Conservation (phyloP, 2,797 vertebrate genomes). For the Cyprinella venusta region DNA sequence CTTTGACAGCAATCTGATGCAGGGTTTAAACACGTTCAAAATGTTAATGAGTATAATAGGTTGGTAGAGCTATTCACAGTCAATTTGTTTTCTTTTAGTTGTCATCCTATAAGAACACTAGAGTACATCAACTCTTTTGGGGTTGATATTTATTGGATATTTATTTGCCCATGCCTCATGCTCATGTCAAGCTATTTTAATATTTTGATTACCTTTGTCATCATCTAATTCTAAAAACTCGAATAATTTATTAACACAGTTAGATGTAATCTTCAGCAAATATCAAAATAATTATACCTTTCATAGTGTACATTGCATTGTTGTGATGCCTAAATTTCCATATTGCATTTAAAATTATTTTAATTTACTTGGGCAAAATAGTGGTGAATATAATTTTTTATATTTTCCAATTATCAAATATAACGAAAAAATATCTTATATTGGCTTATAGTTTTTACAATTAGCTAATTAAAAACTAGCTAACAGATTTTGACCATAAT, state of each 20-base stretch:
- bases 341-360: neutral
- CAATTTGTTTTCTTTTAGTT: slow-evolving; percentile 73
- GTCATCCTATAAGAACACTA: slow-evolving; percentile 72
- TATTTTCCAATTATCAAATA: too few relatives aligned
- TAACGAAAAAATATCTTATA: neutral
- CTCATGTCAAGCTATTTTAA: neutral
- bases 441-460: neutral
- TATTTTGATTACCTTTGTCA: neutral
- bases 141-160: slow-evolving; percentile 6
- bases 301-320: neutral
- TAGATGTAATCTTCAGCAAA: neutral
- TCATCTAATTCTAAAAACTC: neutral
- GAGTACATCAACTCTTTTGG: slow-evolving; percentile 71
- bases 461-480: neutral
- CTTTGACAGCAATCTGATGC: slow-evolving; percentile 71
- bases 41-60: slow-evolving; percentile 72
- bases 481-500: neutral
- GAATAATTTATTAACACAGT: fast-evolving
- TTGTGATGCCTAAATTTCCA: slow-evolving; percentile 68
- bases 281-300: neutral
- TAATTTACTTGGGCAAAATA: neutral
- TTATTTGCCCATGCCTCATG: neutral
- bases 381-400: neutral
- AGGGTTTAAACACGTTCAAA: slow-evolving; percentile 66
- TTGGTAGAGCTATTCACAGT: slow-evolving; percentile 72